These are phyloP conservation scores for Philopedon plagiatum DNA, from an alignment of 2,888 invertebrate species.

Conservation along the genomic window DNA sequence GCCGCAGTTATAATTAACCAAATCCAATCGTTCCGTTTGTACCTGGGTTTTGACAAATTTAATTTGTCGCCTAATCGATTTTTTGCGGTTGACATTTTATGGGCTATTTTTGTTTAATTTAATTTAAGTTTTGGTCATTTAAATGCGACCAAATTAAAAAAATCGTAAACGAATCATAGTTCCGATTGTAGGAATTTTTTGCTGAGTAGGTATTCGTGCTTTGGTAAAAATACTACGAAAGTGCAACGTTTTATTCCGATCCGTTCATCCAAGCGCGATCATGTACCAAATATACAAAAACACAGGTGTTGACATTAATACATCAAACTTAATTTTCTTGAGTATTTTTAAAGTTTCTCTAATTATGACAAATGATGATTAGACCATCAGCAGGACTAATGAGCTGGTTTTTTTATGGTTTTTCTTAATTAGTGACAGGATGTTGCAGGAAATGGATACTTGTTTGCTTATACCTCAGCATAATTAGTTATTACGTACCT, in stretches of 20 bases:
- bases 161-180: no score
- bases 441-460: not conserved
- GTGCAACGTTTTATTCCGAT: no score
- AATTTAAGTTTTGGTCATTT: not conserved
- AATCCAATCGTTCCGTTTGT: not conserved
- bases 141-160: no score
- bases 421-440: constrained; percentile 24
- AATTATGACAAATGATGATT: constrained; percentile 25
- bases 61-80: not conserved
- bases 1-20: not conserved
- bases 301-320: not conserved
- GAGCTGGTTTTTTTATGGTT: constrained; percentile 17
- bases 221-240: no score
- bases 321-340: not conserved
- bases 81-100: constrained; percentile 14
- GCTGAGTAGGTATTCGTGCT: no score
- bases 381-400: constrained; percentile 19
- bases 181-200: no score
- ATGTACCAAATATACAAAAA: no score
- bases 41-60: not conserved
- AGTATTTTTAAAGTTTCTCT: constrained; percentile 1
- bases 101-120: not conserved
- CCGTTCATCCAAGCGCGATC: no score
- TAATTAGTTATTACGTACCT: no score
- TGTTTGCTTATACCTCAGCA: not conserved